These are phyloP conservation scores for Leucoraja erinaceus DNA, from an alignment of 2,113 vertebrate genomes.

Conservation along the genomic window DNA sequence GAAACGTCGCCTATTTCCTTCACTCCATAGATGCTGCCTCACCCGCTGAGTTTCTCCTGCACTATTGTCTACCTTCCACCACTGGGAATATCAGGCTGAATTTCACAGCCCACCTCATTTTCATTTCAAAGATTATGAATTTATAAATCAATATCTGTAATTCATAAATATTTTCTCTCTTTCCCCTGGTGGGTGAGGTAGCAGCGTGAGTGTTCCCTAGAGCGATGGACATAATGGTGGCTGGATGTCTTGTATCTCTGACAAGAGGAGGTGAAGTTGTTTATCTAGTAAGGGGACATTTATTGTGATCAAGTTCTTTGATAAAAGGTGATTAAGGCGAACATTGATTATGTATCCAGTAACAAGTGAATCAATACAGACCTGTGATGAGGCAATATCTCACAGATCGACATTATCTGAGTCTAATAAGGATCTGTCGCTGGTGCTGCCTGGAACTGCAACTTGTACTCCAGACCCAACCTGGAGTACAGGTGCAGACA, in stretches of 20 bases:
- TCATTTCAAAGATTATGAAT: not conserved
- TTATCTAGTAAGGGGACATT: not conserved
- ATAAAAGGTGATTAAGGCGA: not conserved
- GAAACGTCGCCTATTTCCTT: too few relatives aligned
- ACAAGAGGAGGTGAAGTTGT: not conserved
- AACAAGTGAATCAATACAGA: not conserved
- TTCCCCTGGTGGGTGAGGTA: too few relatives aligned
- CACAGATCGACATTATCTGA: not conserved
- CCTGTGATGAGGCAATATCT: not conserved
- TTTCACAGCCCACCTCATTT: not conserved
- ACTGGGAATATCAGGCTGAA: too few relatives aligned
- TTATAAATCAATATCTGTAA: not conserved
- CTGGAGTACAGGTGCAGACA: too few relatives aligned
- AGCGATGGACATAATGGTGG: not conserved
- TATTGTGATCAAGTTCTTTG: not conserved
- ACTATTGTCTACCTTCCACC: too few relatives aligned
- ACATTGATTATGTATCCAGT: not conserved
- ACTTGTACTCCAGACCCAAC: not conserved
- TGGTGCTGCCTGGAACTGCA: not conserved
- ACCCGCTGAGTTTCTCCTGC: too few relatives aligned
- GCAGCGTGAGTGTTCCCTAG: too few relatives aligned
- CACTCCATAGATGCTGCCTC: too few relatives aligned
- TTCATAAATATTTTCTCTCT: not conserved
- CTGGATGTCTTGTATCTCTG: not conserved
- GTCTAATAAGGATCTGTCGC: not conserved